Conservation (phyloP, 2,797 vertebrate genomes). For the Emydoidea blandingii region DNA sequence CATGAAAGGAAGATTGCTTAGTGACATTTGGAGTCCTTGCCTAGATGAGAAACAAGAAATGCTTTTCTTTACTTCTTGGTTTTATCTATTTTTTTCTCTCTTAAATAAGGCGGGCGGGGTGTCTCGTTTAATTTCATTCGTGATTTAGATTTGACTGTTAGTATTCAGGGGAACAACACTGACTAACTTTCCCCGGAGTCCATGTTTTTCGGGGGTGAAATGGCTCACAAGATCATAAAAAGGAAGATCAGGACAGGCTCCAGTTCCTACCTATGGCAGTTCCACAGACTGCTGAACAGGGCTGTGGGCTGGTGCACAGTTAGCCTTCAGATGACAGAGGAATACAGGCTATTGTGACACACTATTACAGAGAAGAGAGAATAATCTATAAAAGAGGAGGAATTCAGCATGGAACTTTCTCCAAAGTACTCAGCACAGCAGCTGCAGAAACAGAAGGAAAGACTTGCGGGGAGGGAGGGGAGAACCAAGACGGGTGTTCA, state of each 20-base stretch:
- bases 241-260: background rate
- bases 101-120: background rate
- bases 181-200: background rate
- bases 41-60: background rate
- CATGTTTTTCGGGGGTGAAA: background rate
- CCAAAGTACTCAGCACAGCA: background rate
- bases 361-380: background rate
- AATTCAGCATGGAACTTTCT: background rate
- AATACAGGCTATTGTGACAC: too few relatives aligned
- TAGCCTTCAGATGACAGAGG: background rate
- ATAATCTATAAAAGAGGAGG: background rate
- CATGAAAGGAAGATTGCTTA: background rate
- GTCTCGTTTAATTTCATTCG: background rate
- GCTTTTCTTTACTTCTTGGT: background rate
- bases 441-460: slow-evolving; percentile 5
- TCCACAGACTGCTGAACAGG: background rate
- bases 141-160: background rate
- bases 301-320: background rate
- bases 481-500: accelerated
- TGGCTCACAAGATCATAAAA: background rate
- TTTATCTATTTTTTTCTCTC: slow-evolving; percentile 5
- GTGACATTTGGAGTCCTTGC: background rate
- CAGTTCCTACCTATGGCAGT: background rate
- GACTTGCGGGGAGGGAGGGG: background rate
- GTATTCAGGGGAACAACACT: background rate